Evolutionary conservation across 2,113 vertebrate genomes (phyloP).

Genomic region (Tursiops truncatus): DNA sequence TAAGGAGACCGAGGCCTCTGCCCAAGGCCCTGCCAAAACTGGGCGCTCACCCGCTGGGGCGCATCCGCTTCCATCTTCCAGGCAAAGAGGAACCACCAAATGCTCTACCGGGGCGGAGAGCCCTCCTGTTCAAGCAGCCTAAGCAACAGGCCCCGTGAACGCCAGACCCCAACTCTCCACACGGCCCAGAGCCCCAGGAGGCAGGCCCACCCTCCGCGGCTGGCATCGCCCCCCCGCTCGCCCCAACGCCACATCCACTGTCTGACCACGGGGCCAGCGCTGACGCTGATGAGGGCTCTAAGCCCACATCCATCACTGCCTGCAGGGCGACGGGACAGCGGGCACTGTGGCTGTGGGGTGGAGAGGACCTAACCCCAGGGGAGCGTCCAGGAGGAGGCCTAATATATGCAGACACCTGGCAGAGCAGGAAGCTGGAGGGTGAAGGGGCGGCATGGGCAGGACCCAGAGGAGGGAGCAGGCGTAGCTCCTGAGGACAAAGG

Average conservation of each 20-base stretch:
- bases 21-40: background rate
- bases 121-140: accelerated
- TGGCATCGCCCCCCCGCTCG: background rate
- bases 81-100: background rate
- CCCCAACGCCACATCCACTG: background rate
- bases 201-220: background rate
- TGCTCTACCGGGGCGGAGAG: accelerated
- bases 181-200: background rate
- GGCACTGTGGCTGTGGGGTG: background rate
- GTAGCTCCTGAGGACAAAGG: background rate
- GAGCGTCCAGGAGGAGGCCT: background rate
- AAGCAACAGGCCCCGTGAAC: accelerated
- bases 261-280: background rate
- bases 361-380: background rate
- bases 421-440: accelerated
- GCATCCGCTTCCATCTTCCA: accelerated
- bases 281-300: accelerated
- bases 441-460: background rate
- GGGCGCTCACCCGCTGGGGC: background rate
- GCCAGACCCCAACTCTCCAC: background rate
- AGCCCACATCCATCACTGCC: accelerated
- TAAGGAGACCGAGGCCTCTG: background rate
- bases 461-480: background rate
- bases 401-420: accelerated
- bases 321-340: background rate